These are phyloP conservation scores for Mesoclemmys tuberculata DNA, from an alignment of 2,113 vertebrate species.

Conservation along the genomic window DNA sequence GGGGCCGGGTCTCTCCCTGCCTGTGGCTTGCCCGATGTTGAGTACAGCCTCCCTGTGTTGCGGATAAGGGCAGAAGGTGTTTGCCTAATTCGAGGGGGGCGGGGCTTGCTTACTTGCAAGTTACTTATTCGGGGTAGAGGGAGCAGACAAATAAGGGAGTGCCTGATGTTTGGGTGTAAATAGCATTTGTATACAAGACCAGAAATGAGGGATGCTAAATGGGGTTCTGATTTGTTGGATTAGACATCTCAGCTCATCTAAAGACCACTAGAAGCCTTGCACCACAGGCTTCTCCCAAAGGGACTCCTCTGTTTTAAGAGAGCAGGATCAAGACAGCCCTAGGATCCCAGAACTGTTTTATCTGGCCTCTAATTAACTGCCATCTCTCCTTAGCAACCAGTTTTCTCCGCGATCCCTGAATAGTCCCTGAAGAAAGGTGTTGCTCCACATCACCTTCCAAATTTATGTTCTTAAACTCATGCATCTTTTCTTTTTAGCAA, in stretches of 20 bases:
- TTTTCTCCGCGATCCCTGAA: neutral
- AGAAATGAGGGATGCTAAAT: neutral
- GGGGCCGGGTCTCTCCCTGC: neutral
- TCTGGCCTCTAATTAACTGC: neutral
- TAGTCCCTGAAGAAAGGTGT: neutral
- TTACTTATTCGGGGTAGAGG: neutral
- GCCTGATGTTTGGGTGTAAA: neutral
- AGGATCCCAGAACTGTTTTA: fast-evolving
- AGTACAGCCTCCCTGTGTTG: neutral
- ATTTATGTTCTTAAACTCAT: neutral
- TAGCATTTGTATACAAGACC: neutral
- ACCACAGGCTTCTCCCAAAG: fast-evolving
- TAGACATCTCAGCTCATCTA: fast-evolving
- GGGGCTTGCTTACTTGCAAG: neutral
- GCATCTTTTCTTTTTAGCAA: neutral
- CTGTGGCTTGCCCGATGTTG: neutral
- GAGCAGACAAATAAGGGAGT: neutral
- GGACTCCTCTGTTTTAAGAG: neutral
- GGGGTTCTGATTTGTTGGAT: neutral
- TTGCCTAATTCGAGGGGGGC: neutral
- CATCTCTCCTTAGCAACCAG: neutral
- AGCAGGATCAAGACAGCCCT: neutral
- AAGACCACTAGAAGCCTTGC: fast-evolving
- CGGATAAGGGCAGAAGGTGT: neutral
- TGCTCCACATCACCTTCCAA: neutral